These are phyloP conservation scores for Leptothorax acervorum DNA, from an alignment of 2,888 invertebrate species.

Conservation along the genomic window DNA sequence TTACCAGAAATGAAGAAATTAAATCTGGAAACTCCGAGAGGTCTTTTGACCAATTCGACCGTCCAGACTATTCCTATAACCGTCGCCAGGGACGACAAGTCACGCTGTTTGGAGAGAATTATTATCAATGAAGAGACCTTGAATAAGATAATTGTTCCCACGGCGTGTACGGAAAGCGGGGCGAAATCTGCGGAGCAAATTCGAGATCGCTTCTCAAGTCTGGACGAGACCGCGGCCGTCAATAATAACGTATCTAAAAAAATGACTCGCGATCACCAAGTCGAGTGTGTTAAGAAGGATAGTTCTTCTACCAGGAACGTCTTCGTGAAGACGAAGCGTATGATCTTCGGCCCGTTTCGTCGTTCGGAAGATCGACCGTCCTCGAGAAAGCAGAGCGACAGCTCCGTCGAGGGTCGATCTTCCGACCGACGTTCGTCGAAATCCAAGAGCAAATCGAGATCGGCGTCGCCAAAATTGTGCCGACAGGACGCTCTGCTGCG, in stretches of 20 bases:
- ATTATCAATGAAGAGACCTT: conserved; percentile 79
- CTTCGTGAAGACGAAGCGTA: conserved; percentile 93
- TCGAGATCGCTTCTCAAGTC: not conserved
- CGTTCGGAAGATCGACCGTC: conserved; percentile 76
- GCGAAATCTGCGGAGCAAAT: not conserved
- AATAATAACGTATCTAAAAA: not conserved
- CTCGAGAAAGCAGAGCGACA: conserved; percentile 46
- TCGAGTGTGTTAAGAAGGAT: conserved; percentile 39
- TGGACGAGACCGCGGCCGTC: conserved; percentile 5
- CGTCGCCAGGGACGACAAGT: conserved; percentile 63
- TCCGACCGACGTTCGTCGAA: conserved; percentile 35
- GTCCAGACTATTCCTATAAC: conserved; percentile 65
- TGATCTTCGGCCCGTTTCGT: conserved; percentile 91
- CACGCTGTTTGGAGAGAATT: conserved; percentile 76
- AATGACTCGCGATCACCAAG: not conserved
- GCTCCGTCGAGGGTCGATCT: conserved; percentile 6
- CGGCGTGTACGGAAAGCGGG: conserved; percentile 65
- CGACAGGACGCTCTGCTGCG: conserved; percentile 62
- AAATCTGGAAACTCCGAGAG: conserved; percentile 7
- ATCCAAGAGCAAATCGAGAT: conserved; percentile 66
- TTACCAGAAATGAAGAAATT: not conserved
- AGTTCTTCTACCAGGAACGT: conserved; percentile 87
- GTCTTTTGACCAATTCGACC: conserved; percentile 31
- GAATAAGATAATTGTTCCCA: conserved; percentile 81
- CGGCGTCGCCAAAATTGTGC: conserved; percentile 67